A percentile compares a stretch with the other conserved stretches of the same genome.
These are phyloP conservation scores for Colletes latitarsis DNA, from an alignment of 1,140 invertebrate genomes.

Conservation along the genomic window DNA sequence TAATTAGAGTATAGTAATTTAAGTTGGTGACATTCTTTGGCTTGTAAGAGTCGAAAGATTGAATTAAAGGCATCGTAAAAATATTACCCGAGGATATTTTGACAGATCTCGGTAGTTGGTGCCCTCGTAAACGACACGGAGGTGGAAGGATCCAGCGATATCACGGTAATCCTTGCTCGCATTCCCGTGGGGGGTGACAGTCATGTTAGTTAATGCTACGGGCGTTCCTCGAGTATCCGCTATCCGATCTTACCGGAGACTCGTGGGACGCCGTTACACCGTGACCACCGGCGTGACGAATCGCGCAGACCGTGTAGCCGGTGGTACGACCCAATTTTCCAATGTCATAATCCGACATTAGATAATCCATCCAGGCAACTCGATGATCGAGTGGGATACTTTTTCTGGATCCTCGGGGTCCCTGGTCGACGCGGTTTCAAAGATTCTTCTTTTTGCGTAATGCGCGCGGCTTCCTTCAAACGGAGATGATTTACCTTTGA, in stretches of 20 bases:
- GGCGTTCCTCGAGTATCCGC: conserved; percentile 58
- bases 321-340: conserved; percentile 61
- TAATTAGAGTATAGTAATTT: no score
- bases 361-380: conserved; percentile 14
- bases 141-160: conserved; percentile 42
- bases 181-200: conserved; percentile 50
- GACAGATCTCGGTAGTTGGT: neutral
- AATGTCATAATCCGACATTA: conserved; percentile 65
- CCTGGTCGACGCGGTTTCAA: neutral
- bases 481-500: conserved; percentile 21
- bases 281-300: conserved; percentile 51
- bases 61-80: neutral
- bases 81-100: neutral
- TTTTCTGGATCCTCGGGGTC: neutral
- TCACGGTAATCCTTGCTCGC: conserved; percentile 54
- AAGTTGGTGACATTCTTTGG: no score
- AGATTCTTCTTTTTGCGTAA: conserved; percentile 28
- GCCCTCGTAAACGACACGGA: conserved; percentile 40
- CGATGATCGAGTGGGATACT: conserved; percentile 25
- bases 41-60: no score
- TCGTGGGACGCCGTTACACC: conserved; percentile 57
- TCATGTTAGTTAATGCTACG: conserved; percentile 61
- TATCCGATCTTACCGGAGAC: conserved; percentile 65
- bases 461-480: neutral
- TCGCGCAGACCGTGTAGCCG: conserved; percentile 16